These are phyloP conservation scores for Oncorhynchus clarkii DNA, from an alignment of 2,113 vertebrate genomes.

Conservation along the genomic window DNA sequence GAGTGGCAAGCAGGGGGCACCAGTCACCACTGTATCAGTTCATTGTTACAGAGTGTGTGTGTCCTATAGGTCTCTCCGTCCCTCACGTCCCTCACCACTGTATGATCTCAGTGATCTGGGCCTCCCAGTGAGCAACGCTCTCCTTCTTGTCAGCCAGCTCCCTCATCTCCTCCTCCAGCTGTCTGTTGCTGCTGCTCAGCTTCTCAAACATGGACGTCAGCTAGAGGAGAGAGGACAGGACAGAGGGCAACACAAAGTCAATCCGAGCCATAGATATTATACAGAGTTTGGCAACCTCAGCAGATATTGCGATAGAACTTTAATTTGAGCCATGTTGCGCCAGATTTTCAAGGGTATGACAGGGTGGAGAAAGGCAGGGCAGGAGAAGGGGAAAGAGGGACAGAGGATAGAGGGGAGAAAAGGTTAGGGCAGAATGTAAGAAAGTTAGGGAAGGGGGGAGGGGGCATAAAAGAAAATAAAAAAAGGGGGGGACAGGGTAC, in stretches of 20 bases:
- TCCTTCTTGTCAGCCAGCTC: conserved; percentile 96
- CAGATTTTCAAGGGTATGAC: too few relatives aligned
- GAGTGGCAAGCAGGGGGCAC: conserved; percentile 45
- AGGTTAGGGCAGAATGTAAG: too few relatives aligned
- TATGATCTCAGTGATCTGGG: conserved; percentile 98
- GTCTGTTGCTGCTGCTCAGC: conserved; percentile 80
- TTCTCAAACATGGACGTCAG: conserved; percentile 83
- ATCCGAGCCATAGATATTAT: too few relatives aligned
- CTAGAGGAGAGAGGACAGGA: conserved; percentile 57
- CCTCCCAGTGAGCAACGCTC: conserved; percentile 97
- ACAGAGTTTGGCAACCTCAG: too few relatives aligned
- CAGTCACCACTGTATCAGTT: neutral
- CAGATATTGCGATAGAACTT: conserved; percentile 68
- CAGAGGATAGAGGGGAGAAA: neutral
- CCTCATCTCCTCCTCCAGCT: conserved; percentile 92
- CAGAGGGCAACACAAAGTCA: too few relatives aligned
- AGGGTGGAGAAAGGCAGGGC: conserved; percentile 65
- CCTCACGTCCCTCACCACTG: conserved; percentile 91
- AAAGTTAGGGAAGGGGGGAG: too few relatives aligned
- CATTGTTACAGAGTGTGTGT: too few relatives aligned
- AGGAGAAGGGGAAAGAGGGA: conserved; percentile 32
- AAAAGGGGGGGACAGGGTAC: too few relatives aligned
- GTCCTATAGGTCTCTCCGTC: neutral
- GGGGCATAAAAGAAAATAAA: too few relatives aligned
- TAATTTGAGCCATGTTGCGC: conserved; percentile 87